Base-by-base conservation (phyloP, 2,888 invertebrate genomes). In the Limnephilus rhombicus region DNA sequence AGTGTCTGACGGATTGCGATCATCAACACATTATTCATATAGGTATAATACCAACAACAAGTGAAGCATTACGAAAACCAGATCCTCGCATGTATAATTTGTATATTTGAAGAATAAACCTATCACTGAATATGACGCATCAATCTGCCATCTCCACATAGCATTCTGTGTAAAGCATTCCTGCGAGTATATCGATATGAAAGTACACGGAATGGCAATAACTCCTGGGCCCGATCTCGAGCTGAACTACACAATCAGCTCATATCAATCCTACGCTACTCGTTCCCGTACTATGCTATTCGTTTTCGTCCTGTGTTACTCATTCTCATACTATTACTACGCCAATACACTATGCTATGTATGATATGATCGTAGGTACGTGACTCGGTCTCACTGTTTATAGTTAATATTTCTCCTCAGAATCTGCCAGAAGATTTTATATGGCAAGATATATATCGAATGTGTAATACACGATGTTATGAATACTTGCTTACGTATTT, bases 211-310 rank as follows among this genome's bases (percentile, higher is more conserved):
- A 68, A 68, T 9, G 9, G 68, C 68, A 68, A 68, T 68, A 68
- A 68, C 68, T 68, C 68, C 68, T 68, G 24, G 15, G 24, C 68
- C 53, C 68, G 68, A 68, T 68, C 68, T 68, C 68, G 68, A 68
- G 68, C 68, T 68, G 68, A 68, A 68, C 68, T 68, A 68, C 68
- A 68, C 68, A 68, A 68, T 68, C 68, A 68, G 68, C 68, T 68
- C 68, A 68, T 68, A 68, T 68, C 68, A 68, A 68, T 68, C 68
- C 68, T 68, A n/a, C 68, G 68, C 68, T 68, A 24, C 24, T 68
- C 24, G 68, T 68, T 68, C 68, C 68, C 7, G 24, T 24, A 68
- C 68, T 68, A 68, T 68, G n/a, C 68, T 68, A 68, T 68, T 68
- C 68, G 24, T 24, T n/a, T 24, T n/a, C 68, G n/a, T 24, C 4